These are phyloP conservation scores for Onychomys arenicola DNA, from an alignment of 2,797 vertebrate genomes.

Conservation along the genomic window DNA sequence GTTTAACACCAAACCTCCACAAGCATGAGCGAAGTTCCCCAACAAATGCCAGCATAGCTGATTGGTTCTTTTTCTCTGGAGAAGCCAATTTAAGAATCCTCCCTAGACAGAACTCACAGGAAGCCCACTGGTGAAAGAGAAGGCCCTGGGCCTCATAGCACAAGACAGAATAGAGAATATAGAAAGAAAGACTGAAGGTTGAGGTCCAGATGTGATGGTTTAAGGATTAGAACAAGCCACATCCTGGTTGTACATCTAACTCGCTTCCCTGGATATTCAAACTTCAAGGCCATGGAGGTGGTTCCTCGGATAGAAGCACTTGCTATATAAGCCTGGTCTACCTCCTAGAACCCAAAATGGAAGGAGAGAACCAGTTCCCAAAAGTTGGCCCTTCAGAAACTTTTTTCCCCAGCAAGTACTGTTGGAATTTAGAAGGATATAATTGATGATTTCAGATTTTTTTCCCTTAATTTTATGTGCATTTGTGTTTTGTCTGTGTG, in stretches of 20 bases:
- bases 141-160: not conserved
- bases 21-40: not conserved
- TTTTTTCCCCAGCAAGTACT: not conserved
- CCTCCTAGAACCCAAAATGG: not conserved
- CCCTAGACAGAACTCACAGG: not conserved
- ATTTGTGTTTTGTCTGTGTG: not conserved
- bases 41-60: too few species aligned
- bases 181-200: not conserved
- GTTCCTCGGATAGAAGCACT: not conserved
- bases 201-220: not conserved
- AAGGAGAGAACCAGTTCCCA: not conserved
- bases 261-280: too few species aligned
- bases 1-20: not conserved
- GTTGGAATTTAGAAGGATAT: not conserved
- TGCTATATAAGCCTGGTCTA: not conserved
- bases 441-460: not conserved
- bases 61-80: not conserved
- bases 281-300: too few species aligned
- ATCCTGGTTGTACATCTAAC: not conserved
- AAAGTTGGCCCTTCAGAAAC: not conserved
- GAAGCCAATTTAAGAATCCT: not conserved
- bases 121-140: not conserved
- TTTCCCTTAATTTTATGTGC: not conserved
- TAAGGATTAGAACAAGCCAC: not conserved
- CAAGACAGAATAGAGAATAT: not conserved